Conservation (phyloP, 1,140 invertebrate species). For the Tyrophagus putrescentiae region DNA sequence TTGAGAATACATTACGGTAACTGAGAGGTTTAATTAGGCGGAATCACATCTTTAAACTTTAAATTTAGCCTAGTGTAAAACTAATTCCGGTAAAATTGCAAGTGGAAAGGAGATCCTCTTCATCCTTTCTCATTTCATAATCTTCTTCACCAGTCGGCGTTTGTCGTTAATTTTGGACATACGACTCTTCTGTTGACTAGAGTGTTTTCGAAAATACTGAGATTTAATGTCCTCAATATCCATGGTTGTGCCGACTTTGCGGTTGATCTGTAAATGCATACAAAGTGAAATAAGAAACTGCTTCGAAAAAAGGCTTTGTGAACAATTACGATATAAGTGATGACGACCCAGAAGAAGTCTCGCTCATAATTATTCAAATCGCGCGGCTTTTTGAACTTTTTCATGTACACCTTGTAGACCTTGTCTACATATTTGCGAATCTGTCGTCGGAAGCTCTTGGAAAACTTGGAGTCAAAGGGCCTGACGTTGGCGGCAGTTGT, state of each 20-base stretch:
- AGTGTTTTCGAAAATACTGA: neutral
- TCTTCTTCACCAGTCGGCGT: neutral
- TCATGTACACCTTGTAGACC: neutral
- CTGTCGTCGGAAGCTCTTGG: neutral
- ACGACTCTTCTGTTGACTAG: neutral
- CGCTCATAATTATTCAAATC: no score
- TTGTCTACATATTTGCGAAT: neutral
- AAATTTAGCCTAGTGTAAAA: no score
- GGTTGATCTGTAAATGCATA: neutral
- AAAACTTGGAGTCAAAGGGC: slow-evolving; percentile 3
- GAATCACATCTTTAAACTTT: no score
- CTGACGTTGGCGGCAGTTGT: neutral
- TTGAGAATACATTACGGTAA: no score
- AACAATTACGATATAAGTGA: no score
- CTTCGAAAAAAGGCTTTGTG: no score
- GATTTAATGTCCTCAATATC: neutral
- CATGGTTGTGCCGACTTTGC: neutral
- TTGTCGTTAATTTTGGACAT: neutral
- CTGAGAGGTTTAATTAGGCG: no score
- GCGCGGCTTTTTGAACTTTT: no score
- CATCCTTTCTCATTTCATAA: neutral
- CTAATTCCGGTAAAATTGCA: no score
- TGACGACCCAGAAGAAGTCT: no score
- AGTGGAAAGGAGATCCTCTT: no score
- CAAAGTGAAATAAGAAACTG: neutral